Percentiles rank a stretch among this genome's conserved stretches.
Evolutionary conservation across 1,140 invertebrate species (phyloP).

Genomic region (Homarus americanus): DNA sequence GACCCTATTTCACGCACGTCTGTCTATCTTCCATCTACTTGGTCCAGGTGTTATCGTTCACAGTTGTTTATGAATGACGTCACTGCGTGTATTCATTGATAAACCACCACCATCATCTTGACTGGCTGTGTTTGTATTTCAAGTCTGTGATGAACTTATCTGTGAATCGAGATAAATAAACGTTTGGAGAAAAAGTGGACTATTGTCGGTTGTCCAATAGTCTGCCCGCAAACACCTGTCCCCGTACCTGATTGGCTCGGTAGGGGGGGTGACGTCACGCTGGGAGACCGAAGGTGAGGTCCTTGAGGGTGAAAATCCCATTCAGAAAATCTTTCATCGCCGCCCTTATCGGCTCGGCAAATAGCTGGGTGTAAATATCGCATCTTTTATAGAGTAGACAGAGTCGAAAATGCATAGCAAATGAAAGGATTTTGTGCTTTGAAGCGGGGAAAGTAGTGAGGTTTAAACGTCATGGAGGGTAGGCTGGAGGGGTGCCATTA

Average conservation of each 20-base stretch:
- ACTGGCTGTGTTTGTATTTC: too few species aligned
- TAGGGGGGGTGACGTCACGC: neutral
- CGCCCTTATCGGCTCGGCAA: neutral
- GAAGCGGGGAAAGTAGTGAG: neutral
- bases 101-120: too few species aligned
- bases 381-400: neutral
- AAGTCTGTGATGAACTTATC: too few species aligned
- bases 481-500: neutral
- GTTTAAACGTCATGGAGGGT: neutral
- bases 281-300: neutral
- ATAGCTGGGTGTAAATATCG: neutral
- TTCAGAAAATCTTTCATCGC: neutral
- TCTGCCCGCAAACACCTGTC: neutral
- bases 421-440: neutral
- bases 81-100: too few species aligned
- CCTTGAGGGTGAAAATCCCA: neutral
- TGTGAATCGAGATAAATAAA: too few species aligned
- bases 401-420: neutral
- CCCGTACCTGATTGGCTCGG: neutral
- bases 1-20: too few species aligned
- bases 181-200: too few species aligned
- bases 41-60: too few species aligned
- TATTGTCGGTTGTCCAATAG: conserved; percentile 7
- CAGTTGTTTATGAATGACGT: too few species aligned
- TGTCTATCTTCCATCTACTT: too few species aligned